Evolutionary conservation across 2,113 vertebrate genomes (phyloP), one percentile per base, ranked within the genome.

Genomic region (Stigmatopora argus): DNA sequence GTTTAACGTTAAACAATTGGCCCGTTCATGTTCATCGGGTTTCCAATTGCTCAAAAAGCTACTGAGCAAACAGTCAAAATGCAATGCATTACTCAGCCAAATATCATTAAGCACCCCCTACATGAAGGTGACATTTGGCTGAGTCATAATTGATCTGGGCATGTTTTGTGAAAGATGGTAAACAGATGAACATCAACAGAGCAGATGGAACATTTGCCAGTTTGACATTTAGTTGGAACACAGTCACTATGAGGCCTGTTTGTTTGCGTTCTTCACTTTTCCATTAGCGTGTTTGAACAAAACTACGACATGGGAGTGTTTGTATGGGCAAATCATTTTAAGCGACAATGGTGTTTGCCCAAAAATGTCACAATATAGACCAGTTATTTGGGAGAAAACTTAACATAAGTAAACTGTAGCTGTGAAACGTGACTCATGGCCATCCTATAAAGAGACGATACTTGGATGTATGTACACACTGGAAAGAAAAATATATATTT

Each of bases 181-280:
- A 81, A 83, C 74, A 62, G 75, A 73, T 77, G 64, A 70, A 83
- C 84, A 82, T 85, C 69, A 82, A 84, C 77, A 23, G 21, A 76
- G 51, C 63, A 76, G 71, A 84, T 62, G 70, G 65, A 72, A 72
- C 68, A 70, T 80, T 66, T 81, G 70, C 62, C 76, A 83, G 69
- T 74, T 67, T 90, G 87, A 84, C 85, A 85, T 88, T 87, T 87
- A 76, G 65, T 65, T 74, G 72, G 64, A 61, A 45, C 59, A 23
- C 78, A 78, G 66, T 75, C 55, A 45, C 38, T 1, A 38, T 45
- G 82, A 83, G 80, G 78, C 71, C 57, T 79, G 71, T 80, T 81
- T 85, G 76, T 81, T 72, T 79, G 67, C 56, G 35, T 70, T 61
- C 68, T 63, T n/a, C 67, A 18, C 71, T 67, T 72, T 65, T 64